A percentile compares a stretch with the other conserved stretches of the same genome.
Evolutionary conservation across 53 echinoderm and acorn worm species (phyloP).

Genomic region (Temnopleurus reevesii): DNA sequence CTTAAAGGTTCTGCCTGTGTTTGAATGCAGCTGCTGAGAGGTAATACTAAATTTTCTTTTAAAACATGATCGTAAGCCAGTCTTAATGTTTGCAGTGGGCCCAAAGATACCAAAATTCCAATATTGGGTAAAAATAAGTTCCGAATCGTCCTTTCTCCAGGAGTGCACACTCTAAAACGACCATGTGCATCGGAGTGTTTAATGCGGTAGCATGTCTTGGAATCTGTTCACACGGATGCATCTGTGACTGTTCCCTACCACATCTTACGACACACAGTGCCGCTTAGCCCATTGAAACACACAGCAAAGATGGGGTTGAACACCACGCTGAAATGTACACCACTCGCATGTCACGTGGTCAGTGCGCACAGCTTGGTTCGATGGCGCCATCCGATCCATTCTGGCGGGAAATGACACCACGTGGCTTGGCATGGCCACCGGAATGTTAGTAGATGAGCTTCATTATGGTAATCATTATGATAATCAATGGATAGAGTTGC

Average conservation of each 20-base stretch:
- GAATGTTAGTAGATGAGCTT: constrained; percentile 1
- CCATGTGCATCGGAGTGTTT: no score
- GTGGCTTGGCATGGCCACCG: not conserved
- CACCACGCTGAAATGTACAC: not conserved
- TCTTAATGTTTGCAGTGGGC: no score
- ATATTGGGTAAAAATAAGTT: no score
- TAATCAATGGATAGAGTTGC: constrained; percentile 12
- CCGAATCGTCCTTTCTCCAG: no score
- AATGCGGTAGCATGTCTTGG: not conserved
- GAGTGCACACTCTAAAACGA: no score
- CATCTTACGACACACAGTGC: not conserved
- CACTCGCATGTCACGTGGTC: not conserved
- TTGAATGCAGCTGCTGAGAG: no score
- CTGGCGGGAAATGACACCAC: constrained; percentile 2
- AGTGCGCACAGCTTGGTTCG: not conserved
- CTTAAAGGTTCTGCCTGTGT: no score
- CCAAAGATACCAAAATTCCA: no score
- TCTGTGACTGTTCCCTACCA: not conserved
- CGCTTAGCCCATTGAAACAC: not conserved
- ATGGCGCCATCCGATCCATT: constrained; percentile 10
- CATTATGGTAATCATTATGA: no score
- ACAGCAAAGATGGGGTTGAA: not conserved
- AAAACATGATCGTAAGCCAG: no score
- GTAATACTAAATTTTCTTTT: no score
- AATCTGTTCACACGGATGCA: not conserved